phyloP scores from a whole-genome alignment of 92 coral and sea anemone genomes.

The Montipora capitata region DNA sequence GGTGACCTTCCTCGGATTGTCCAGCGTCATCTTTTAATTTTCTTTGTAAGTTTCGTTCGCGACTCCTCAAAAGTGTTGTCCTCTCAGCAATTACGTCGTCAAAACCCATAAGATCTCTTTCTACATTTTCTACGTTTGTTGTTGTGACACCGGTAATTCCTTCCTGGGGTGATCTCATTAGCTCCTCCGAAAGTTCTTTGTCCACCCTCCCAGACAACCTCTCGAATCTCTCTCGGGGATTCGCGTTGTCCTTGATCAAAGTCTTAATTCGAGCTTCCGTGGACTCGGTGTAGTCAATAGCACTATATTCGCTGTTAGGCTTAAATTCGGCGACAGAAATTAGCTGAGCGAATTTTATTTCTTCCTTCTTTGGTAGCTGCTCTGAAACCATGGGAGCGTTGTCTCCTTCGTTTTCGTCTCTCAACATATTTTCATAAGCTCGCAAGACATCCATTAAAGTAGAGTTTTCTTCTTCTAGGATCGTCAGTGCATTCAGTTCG shows the following conservation, averaged over 20 bases:
- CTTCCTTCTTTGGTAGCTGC: constrained; percentile 1
- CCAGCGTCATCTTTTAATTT: neutral
- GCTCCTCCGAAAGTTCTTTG: constrained; percentile 37
- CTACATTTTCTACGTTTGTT: neutral
- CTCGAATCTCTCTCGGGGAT: constrained; percentile 10
- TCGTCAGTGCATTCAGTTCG: constrained; percentile 35
- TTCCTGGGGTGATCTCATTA: constrained; percentile 30
- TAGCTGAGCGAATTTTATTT: constrained; percentile 22
- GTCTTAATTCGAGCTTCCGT: constrained; percentile 9
- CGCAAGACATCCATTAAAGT: constrained; percentile 35
- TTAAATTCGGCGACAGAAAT: constrained; percentile 14
- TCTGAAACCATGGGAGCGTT: constrained; percentile 15
- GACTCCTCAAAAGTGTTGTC: constrained; percentile 70
- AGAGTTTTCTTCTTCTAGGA: constrained; percentile 5
- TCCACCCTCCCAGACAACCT: constrained; percentile 46
- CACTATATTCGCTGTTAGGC: neutral
- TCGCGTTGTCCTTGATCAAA: neutral
- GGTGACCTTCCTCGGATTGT: neutral
- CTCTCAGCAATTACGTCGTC: constrained; percentile 58
- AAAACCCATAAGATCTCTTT: constrained; percentile 63
- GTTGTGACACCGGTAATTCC: neutral
- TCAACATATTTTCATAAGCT: constrained; percentile 41
- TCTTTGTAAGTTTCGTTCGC: constrained; percentile 69
- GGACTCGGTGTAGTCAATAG: neutral
- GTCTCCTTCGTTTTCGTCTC: neutral